Evolutionary conservation across 2,888 invertebrate species (phyloP), one percentile per base, ranked within the genome.

Genomic region (Chydorus sphaericus): DNA sequence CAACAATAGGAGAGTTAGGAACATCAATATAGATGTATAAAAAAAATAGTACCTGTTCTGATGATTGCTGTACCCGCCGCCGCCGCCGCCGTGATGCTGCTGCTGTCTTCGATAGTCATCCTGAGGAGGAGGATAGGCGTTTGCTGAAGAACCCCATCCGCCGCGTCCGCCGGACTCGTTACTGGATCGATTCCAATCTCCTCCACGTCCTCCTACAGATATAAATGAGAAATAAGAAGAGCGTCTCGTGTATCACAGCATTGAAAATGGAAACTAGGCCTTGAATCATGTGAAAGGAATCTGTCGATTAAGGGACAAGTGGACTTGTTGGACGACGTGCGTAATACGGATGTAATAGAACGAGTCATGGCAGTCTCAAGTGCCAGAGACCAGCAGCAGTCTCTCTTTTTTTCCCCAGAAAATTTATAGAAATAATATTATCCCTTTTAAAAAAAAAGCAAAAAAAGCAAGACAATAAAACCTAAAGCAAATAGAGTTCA

Each of bases 321-420:
- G 44, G 44, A 23, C 18, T 2, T 28, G n/a, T n/a, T n/a, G n/a
- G n/a, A n/a, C n/a, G n/a, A n/a, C 28, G n/a, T 20, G 44, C 44
- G 44, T 44, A 44, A 44, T 44, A 44, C 44, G 44, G 44, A 44
- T 44, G 44, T 44, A 44, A 44, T 44, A 44, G 39, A 39, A 20
- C 39, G 39, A 39, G 23, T 44, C 44, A 1, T 28, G 44, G 44
- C 44, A 26, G n/a, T 44, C 26, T 44, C 44, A 44, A 44, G 44
- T 26, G 44, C n/a, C n/a, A n/a, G 44, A 28, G 28, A 44, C 44
- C 10, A 44, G 26, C 23, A 44, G 8, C 44, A 44, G 26, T 14
- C 23, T 14, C 18, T 23, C 10, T 44, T 16, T 26, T 44, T 28
- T 26, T 44, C 11, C 44, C 23, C 6, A 44, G 44, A 44, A 11